Conservation (phyloP, 2,113 vertebrate genomes). For the Pomatorhinus ruficollis region DNA sequence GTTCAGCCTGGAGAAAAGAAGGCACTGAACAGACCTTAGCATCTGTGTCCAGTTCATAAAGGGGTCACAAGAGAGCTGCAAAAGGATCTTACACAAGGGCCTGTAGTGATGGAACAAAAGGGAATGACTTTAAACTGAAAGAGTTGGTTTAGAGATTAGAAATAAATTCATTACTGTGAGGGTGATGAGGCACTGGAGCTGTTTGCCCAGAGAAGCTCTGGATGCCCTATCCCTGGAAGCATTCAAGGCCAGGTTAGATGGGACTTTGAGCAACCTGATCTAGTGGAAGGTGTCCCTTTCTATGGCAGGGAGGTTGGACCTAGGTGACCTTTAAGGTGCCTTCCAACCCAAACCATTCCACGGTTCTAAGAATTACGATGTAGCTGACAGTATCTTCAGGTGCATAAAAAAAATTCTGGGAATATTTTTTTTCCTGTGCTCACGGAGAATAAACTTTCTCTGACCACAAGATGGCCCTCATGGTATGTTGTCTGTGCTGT, state of each 20-base stretch:
- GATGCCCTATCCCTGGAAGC: not conserved
- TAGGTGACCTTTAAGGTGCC: not conserved
- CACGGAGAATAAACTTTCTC: not conserved
- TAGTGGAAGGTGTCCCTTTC: not conserved
- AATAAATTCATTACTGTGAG: not conserved
- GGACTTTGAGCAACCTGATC: not conserved
- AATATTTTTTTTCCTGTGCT: not conserved
- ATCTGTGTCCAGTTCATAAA: not conserved
- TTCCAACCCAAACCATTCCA: not conserved
- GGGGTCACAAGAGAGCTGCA: not conserved
- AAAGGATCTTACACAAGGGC: not conserved
- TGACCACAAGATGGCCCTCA: conserved; percentile 68
- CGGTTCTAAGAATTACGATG: not conserved
- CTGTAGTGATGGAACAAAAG: not conserved
- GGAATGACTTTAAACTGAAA: not conserved
- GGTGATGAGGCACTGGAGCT: not conserved
- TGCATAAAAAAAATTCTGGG: not conserved
- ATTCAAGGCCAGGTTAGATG: not conserved
- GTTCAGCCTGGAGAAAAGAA: not conserved
- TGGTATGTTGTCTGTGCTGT: not conserved
- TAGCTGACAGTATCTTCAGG: not conserved
- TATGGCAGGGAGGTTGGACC: not conserved
- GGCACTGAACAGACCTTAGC: not conserved
- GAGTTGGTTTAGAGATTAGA: not conserved
- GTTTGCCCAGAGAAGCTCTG: not conserved